Percentiles rank a stretch among this genome's conserved stretches.
These are phyloP conservation scores for Sebastes taczanowskii DNA, from an alignment of 2,797 vertebrate genomes.

Conservation along the genomic window DNA sequence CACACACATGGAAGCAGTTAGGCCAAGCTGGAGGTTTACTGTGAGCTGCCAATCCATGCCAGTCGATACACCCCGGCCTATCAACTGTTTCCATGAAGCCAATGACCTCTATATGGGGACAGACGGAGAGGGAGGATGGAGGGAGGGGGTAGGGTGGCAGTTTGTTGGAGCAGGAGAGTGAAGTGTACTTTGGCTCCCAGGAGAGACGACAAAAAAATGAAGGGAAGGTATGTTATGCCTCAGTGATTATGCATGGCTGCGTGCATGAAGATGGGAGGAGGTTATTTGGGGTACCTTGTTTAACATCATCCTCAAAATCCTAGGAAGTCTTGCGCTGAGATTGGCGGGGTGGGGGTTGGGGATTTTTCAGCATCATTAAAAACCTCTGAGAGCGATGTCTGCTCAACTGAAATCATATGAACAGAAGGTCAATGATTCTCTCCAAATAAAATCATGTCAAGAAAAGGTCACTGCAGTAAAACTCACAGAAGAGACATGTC, in stretches of 20 bases:
- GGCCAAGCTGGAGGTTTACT: slow-evolving; percentile 64
- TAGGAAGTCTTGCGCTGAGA: neutral
- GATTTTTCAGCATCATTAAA: slow-evolving; percentile 42
- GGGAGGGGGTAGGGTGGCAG: slow-evolving; percentile 3
- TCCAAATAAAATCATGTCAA: slow-evolving; percentile 16
- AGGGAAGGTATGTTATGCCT: slow-evolving; percentile 10
- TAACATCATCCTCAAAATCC: slow-evolving; percentile 26
- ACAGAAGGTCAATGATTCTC: slow-evolving; percentile 41
- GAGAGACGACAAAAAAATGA: slow-evolving; percentile 24
- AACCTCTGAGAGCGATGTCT: slow-evolving; percentile 10
- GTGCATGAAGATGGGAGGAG: neutral
- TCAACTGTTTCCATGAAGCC: slow-evolving; percentile 75
- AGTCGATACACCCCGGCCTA: slow-evolving; percentile 72
- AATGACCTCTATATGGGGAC: slow-evolving; percentile 67
- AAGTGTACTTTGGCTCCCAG: slow-evolving; percentile 43
- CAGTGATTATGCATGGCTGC: neutral
- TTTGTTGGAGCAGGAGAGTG: slow-evolving; percentile 18
- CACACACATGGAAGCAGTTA: slow-evolving; percentile 75
- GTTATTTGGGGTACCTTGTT: slow-evolving; percentile 22
- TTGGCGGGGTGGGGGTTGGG: neutral
- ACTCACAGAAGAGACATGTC: neutral
- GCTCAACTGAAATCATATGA: slow-evolving; percentile 25
- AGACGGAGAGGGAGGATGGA: neutral
- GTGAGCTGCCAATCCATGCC: slow-evolving; percentile 75
- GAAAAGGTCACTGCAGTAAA: slow-evolving; percentile 29